phyloP scores from a whole-genome alignment of 2,797 vertebrate species.

The Adelosebastes latens region DNA sequence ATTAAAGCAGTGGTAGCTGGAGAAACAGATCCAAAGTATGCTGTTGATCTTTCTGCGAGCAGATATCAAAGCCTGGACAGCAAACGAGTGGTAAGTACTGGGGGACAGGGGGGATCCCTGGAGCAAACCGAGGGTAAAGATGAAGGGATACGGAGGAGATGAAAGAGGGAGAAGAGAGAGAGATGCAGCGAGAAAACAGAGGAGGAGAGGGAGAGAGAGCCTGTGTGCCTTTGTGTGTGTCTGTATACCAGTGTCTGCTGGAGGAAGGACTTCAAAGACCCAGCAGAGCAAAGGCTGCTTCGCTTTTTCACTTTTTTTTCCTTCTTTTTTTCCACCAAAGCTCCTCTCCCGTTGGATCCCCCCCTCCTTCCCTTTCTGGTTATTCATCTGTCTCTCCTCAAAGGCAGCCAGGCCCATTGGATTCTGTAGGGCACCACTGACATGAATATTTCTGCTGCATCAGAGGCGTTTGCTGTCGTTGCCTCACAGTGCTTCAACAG shows the following conservation, averaged over 20 bases:
- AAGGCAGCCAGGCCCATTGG: conserved; percentile 65
- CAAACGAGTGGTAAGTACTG: conserved; percentile 68
- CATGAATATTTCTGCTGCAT: conserved; percentile 84
- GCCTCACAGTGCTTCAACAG: conserved; percentile 51
- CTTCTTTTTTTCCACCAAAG: conserved; percentile 52
- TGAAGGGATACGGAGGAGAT: conserved; percentile 79
- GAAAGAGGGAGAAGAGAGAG: conserved; percentile 62
- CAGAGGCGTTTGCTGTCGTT: conserved; percentile 67
- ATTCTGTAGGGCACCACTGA: conserved; percentile 73
- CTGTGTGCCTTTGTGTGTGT: conserved; percentile 66
- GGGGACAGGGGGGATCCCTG: conserved; percentile 72
- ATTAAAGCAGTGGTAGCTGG: conserved; percentile 69
- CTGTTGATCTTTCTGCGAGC: conserved; percentile 71
- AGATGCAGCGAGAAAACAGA: conserved; percentile 46
- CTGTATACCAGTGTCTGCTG: conserved; percentile 60
- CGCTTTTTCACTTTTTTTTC: conserved; percentile 59
- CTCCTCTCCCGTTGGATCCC: conserved; percentile 48
- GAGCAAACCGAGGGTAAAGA: conserved; percentile 76
- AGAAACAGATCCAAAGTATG: conserved; percentile 71
- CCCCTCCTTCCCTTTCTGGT: conserved; percentile 57
- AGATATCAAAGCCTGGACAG: conserved; percentile 80
- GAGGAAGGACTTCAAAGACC: conserved; percentile 79
- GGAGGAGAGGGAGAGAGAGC: conserved; percentile 51
- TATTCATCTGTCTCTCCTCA: conserved; percentile 76
- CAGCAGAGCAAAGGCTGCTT: conserved; percentile 74